Evolutionary conservation across 2,888 invertebrate genomes (phyloP).

Genomic region (Pandemis corylana): DNA sequence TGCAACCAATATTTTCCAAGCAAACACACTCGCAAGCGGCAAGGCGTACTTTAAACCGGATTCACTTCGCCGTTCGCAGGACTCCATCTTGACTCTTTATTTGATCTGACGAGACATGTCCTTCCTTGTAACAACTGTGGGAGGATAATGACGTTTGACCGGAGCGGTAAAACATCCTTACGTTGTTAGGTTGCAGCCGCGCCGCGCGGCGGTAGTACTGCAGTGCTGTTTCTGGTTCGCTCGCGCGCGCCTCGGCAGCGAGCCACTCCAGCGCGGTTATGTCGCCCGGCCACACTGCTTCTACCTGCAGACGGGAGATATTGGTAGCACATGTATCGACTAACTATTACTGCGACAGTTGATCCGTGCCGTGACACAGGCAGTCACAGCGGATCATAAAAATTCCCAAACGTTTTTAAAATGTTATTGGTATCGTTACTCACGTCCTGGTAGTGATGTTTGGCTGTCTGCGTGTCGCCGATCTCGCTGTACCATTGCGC

Average conservation of each 20-base stretch:
- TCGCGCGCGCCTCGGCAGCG: conserved; percentile 64
- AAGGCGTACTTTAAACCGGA: too few relatives aligned
- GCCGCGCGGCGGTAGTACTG: conserved; percentile 76
- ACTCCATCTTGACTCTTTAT: too few relatives aligned
- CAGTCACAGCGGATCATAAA: background rate
- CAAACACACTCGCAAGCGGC: too few relatives aligned
- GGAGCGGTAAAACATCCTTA: conserved; percentile 44
- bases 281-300: conserved; percentile 78
- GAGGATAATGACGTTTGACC: too few relatives aligned
- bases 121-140: too few relatives aligned
- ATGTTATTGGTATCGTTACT: conserved; percentile 43
- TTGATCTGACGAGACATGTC: too few relatives aligned
- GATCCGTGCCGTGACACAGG: background rate
- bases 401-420: too few relatives aligned
- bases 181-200: conserved; percentile 72
- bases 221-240: conserved; percentile 66
- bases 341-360: too few relatives aligned
- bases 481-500: conserved; percentile 95
- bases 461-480: conserved; percentile 90
- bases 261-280: conserved; percentile 74
- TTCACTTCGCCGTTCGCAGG: too few relatives aligned
- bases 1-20: too few relatives aligned
- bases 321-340: too few relatives aligned
- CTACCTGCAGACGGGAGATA: conserved; percentile 59
- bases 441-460: conserved; percentile 80